phyloP scores from a whole-genome alignment of 2,888 invertebrate species.

The Stomorhina lunata region DNA sequence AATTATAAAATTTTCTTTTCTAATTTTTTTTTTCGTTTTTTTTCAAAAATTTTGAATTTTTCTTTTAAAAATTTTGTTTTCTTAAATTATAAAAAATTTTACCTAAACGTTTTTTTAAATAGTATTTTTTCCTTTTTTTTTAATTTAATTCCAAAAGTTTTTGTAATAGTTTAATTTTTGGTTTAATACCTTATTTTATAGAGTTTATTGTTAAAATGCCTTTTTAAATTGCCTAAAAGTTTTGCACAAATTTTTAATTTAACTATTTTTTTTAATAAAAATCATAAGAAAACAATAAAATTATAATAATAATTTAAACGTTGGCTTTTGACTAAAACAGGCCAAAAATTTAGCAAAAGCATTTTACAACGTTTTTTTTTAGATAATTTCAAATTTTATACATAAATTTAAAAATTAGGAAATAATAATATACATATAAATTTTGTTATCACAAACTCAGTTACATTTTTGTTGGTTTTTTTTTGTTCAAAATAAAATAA shows the following conservation, averaged over 20 bases:
- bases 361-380: constrained; percentile 41
- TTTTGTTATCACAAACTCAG: constrained; percentile 80
- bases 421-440: constrained; percentile 54
- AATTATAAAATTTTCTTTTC: constrained; percentile 26
- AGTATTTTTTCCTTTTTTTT: constrained; percentile 56
- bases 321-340: constrained; percentile 62
- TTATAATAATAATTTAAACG: constrained; percentile 47
- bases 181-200: constrained; percentile 68
- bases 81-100: constrained; percentile 69
- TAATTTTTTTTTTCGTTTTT: constrained; percentile 41
- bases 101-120: constrained; percentile 67
- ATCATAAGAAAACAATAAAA: constrained; percentile 48
- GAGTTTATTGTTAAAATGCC: constrained; percentile 77
- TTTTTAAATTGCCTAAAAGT: constrained; percentile 75
- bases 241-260: constrained; percentile 73
- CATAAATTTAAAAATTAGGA: constrained; percentile 50
- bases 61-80: no score
- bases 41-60: constrained; percentile 64
- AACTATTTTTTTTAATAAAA: constrained; percentile 67
- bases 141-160: constrained; percentile 67
- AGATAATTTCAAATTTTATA: constrained; percentile 40
- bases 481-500: constrained; percentile 74
- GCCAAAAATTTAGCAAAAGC: constrained; percentile 65
- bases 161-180: constrained; percentile 62
- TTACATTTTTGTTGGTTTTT: constrained; percentile 78